Evolutionary conservation across 2,113 vertebrate genomes (phyloP).

Genomic region (Pseudorasbora parva): DNA sequence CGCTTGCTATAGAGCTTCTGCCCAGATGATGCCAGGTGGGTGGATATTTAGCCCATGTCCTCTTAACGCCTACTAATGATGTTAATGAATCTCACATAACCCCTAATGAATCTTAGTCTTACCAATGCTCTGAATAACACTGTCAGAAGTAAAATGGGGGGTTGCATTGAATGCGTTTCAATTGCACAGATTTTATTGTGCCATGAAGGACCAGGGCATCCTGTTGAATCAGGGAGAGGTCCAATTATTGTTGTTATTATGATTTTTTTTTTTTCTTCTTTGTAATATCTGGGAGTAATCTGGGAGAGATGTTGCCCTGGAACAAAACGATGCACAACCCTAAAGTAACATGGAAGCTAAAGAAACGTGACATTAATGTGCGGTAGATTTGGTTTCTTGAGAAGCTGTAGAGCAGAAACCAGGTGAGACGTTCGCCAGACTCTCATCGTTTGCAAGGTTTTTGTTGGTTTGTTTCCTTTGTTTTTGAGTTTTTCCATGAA

Average conservation of each 20-base stretch:
- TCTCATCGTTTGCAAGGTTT: conserved; percentile 60
- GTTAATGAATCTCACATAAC: neutral
- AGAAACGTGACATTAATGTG: neutral
- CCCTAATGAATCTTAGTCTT: conserved; percentile 60
- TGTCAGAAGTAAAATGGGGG: conserved; percentile 9
- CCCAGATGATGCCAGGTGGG: conserved; percentile 18
- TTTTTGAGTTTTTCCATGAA: conserved; percentile 65
- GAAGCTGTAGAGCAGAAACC: conserved; percentile 55
- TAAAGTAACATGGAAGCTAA: conserved; percentile 4
- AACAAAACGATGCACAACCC: neutral
- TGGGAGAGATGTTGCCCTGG: conserved; percentile 30
- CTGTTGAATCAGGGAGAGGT: conserved; percentile 45
- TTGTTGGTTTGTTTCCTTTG: conserved; percentile 63
- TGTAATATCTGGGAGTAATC: conserved; percentile 14
- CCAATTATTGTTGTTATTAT: conserved; percentile 32
- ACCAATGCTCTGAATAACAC: conserved; percentile 32
- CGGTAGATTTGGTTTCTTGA: neutral
- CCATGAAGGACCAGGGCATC: conserved; percentile 46
- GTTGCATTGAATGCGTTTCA: conserved; percentile 42
- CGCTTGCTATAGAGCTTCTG: conserved; percentile 9
- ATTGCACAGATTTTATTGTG: conserved; percentile 49
- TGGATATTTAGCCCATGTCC: conserved; percentile 7
- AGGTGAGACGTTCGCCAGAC: conserved; percentile 67
- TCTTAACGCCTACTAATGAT: neutral
- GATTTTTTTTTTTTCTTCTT: neutral